A percentile compares a stretch with the other conserved stretches of the same genome.
Evolutionary conservation across 2,797 vertebrate genomes (phyloP).

Genomic region (Sebastes matsubarae): DNA sequence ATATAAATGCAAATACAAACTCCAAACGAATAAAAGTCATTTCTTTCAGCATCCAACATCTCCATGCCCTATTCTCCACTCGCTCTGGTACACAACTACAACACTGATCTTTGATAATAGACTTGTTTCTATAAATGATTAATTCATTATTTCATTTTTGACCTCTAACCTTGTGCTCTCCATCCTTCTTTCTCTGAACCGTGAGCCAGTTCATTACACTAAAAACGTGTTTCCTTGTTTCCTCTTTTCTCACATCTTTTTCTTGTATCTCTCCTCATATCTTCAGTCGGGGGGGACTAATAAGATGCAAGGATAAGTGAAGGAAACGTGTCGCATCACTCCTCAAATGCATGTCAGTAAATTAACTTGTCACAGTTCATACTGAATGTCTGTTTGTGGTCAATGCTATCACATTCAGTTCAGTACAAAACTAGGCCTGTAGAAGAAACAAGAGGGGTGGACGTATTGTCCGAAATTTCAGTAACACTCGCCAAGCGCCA

Average conservation of each 20-base stretch:
- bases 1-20: not conserved
- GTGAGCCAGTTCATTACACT: not conserved
- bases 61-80: not conserved
- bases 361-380: not conserved
- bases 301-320: not conserved
- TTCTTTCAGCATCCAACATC: not conserved
- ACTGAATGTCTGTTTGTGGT: not conserved
- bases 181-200: not conserved
- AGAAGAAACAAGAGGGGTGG: constrained; percentile 15
- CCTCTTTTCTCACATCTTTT: not conserved
- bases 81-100: not conserved
- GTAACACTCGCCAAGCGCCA: too few relatives aligned
- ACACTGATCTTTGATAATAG: not conserved
- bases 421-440: not conserved
- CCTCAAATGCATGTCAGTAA: not conserved
- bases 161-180: not conserved
- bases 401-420: not conserved
- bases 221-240: not conserved
- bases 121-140: not conserved
- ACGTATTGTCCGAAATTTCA: fast-evolving
- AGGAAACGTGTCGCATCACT: not conserved
- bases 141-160: fast-evolving
- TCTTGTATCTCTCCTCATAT: not conserved
- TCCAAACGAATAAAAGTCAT: not conserved
- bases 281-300: not conserved